Conservation (phyloP, 2,888 invertebrate genomes). For the Athripsodes cinereus region DNA sequence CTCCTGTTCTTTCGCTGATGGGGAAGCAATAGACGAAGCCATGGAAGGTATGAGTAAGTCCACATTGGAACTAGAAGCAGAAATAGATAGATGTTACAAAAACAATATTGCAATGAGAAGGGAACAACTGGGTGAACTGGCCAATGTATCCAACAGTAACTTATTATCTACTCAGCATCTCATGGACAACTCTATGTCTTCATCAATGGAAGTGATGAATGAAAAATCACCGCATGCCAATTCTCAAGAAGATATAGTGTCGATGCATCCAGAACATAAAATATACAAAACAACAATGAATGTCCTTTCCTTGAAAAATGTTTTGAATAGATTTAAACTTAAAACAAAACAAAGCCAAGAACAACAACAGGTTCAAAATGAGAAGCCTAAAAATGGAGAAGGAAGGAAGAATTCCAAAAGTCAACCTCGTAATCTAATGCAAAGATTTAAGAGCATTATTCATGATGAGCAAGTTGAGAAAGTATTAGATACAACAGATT, state of each 20-base stretch:
- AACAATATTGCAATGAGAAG: constrained; percentile 43
- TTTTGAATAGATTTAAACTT: constrained; percentile 50
- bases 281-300: constrained; percentile 64
- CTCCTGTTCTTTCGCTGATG: constrained; percentile 30
- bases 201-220: constrained; percentile 50
- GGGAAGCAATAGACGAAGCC: constrained; percentile 36
- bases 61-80: constrained; percentile 46
- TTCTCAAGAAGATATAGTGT: constrained; percentile 40
- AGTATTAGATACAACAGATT: not conserved
- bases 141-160: constrained; percentile 37
- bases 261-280: constrained; percentile 72
- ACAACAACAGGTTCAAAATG: not conserved
- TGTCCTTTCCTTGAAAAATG: constrained; percentile 50
- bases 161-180: constrained; percentile 37
- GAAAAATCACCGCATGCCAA: constrained; percentile 40
- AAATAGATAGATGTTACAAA: constrained; percentile 49
- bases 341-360: constrained; percentile 35
- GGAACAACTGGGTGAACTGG: constrained; percentile 32
- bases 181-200: constrained; percentile 48
- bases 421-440: constrained; percentile 45
- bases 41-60: constrained; percentile 44
- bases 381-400: constrained; percentile 29
- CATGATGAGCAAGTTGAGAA: constrained; percentile 39
- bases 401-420: constrained; percentile 35
- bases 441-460: constrained; percentile 47